Percentiles rank a stretch among this genome's conserved stretches.
phyloP scores from a whole-genome alignment of 2,797 vertebrate species.

The Selene dorsalis region DNA sequence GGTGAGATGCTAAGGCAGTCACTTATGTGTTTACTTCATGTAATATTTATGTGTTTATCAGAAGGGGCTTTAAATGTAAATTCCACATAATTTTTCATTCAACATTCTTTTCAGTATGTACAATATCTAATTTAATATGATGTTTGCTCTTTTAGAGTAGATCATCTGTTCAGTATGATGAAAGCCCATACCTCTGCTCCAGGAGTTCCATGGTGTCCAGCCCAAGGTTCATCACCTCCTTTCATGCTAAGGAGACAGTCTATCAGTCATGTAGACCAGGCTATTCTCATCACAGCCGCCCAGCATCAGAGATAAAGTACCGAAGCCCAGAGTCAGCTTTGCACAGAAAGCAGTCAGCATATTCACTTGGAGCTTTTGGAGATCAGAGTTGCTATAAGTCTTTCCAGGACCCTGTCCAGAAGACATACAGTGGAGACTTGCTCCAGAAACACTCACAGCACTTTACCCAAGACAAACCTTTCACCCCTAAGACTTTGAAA shows the following conservation, averaged over 20 bases:
- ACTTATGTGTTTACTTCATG: background rate
- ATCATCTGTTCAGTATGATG: constrained; percentile 74
- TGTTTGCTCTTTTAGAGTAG: constrained; percentile 70
- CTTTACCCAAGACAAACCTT: constrained; percentile 89
- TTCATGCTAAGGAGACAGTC: constrained; percentile 78
- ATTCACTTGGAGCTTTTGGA: constrained; percentile 48
- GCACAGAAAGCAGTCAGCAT: constrained; percentile 53
- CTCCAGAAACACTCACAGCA: constrained; percentile 88
- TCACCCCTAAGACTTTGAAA: constrained; percentile 92
- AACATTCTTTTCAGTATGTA: background rate
- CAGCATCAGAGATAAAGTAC: constrained; percentile 66
- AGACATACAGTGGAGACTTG: constrained; percentile 87
- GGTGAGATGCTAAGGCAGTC: constrained; percentile 76
- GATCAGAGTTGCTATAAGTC: constrained; percentile 69
- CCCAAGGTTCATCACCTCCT: constrained; percentile 79
- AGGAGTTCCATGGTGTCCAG: constrained; percentile 75
- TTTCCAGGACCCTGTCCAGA: constrained; percentile 84
- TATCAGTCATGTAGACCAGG: constrained; percentile 69
- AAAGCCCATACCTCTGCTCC: constrained; percentile 63
- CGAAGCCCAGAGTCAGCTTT: constrained; percentile 46
- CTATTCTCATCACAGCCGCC: constrained; percentile 31
- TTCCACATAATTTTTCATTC: background rate
- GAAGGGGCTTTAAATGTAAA: background rate
- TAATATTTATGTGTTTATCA: background rate
- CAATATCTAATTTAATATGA: constrained; percentile 9